phyloP scores from a whole-genome alignment of 2,113 vertebrate genomes.

The Platanista minor region DNA sequence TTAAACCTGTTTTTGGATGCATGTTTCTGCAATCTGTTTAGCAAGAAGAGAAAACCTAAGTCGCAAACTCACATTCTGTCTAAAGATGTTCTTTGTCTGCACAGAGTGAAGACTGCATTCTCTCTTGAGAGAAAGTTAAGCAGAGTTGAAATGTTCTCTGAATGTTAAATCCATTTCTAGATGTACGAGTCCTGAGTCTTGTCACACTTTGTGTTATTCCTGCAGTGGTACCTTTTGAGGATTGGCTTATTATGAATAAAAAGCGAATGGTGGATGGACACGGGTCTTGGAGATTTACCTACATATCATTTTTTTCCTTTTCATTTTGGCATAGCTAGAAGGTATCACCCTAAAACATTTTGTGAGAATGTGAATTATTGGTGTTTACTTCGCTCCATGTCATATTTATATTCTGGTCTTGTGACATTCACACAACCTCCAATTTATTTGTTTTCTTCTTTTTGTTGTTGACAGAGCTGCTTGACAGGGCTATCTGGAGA shows the following conservation, averaged over 20 bases:
- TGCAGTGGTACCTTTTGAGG: not conserved
- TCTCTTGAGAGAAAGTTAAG: not conserved
- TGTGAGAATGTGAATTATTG: not conserved
- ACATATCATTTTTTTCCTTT: not conserved
- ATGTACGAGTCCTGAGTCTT: not conserved
- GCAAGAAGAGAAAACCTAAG: not conserved
- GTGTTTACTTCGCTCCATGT: not conserved
- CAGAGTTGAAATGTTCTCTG: not conserved
- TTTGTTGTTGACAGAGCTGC: not conserved
- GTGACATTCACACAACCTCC: slow-evolving; percentile 33
- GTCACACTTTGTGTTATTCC: not conserved
- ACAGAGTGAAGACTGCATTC: not conserved
- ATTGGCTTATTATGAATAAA: not conserved
- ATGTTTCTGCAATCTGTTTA: not conserved
- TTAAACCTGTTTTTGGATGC: not conserved
- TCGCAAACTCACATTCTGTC: not conserved
- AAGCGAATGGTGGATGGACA: not conserved
- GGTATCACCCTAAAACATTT: not conserved
- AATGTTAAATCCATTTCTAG: not conserved
- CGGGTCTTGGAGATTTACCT: not conserved
- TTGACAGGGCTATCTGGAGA: not conserved
- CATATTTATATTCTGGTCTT: slow-evolving; percentile 52
- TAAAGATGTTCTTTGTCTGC: not conserved
- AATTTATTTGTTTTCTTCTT: slow-evolving; percentile 46
- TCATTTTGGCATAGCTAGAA: not conserved